A percentile compares a stretch with the other conserved stretches of the same genome.
phyloP scores from a whole-genome alignment of 2,113 vertebrate genomes.

The Speoplatyrhinus poulsoni region DNA sequence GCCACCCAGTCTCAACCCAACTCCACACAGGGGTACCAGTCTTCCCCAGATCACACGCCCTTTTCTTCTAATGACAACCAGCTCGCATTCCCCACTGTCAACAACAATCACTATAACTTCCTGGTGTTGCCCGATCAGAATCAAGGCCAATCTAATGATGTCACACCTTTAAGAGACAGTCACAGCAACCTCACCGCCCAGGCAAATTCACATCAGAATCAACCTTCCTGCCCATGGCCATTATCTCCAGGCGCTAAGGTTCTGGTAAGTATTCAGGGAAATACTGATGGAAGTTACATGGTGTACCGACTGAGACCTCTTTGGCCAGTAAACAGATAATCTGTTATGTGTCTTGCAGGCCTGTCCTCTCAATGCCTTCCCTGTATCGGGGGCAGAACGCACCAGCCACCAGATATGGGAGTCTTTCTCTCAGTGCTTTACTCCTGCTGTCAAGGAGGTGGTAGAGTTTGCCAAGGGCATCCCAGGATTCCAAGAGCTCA shows the following conservation, averaged over 20 bases:
- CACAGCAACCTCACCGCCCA: conserved; percentile 41
- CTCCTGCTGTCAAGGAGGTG: conserved; percentile 81
- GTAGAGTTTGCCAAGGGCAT: conserved; percentile 83
- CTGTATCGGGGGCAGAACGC: conserved; percentile 68
- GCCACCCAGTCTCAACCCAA: conserved; percentile 38
- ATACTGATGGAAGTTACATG: background rate
- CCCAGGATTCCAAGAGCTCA: conserved; percentile 79
- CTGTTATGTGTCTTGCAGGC: conserved; percentile 59
- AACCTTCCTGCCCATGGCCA: conserved; percentile 74
- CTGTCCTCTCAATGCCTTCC: conserved; percentile 78
- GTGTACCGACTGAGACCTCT: background rate
- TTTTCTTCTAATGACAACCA: conserved; percentile 59
- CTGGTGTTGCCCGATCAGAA: conserved; percentile 59
- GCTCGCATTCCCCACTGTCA: conserved; percentile 54
- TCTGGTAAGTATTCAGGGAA: conserved; percentile 63
- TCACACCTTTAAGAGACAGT: conserved; percentile 43
- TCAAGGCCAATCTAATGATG: conserved; percentile 41
- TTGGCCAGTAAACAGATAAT: background rate
- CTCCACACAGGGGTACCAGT: conserved; percentile 56
- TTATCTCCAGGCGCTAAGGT: conserved; percentile 74
- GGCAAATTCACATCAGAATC: conserved; percentile 29
- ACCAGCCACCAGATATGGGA: conserved; percentile 80
- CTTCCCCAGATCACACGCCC: conserved; percentile 52
- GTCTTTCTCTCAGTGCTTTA: conserved; percentile 81
- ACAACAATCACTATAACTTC: conserved; percentile 65